These are phyloP conservation scores for Drosophila orena DNA, from an alignment of 1,140 invertebrate genomes.

Conservation along the genomic window DNA sequence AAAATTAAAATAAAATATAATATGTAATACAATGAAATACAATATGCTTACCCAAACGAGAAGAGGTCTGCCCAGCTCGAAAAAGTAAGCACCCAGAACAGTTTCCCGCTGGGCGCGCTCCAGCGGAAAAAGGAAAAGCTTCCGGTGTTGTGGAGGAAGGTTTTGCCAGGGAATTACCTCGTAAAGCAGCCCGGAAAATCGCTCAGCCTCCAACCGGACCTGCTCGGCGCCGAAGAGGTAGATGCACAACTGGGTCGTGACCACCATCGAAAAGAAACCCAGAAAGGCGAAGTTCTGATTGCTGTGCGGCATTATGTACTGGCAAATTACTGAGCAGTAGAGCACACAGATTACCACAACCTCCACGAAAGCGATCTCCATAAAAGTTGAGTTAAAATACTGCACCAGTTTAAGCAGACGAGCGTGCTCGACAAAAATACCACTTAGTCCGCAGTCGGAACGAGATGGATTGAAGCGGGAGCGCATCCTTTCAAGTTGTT, in stretches of 20 bases:
- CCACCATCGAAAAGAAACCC: constrained; percentile 65
- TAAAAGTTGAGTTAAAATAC: constrained; percentile 44
- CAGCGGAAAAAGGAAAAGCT: constrained; percentile 43
- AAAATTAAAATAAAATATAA: neutral
- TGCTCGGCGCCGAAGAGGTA: constrained; percentile 59
- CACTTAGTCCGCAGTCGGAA: constrained; percentile 15
- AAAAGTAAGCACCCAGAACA: constrained; percentile 49
- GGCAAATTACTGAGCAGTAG: constrained; percentile 61
- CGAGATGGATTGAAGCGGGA: neutral
- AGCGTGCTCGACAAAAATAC: constrained; percentile 40
- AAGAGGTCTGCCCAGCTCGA: constrained; percentile 47
- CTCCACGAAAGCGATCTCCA: constrained; percentile 58
- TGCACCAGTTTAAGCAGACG: constrained; percentile 32
- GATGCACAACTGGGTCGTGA: constrained; percentile 61
- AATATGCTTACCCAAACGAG: constrained; percentile 52
- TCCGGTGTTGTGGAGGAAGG: constrained; percentile 12
- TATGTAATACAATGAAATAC: neutral
- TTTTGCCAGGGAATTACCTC: constrained; percentile 49
- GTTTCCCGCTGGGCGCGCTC: constrained; percentile 47
- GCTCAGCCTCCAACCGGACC: constrained; percentile 50
- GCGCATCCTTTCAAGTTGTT: constrained; percentile 13
- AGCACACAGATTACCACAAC: constrained; percentile 56
- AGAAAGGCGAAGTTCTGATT: constrained; percentile 62
- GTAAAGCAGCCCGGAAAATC: constrained; percentile 39
- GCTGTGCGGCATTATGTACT: constrained; percentile 61